phyloP scores from a whole-genome alignment of 2,888 invertebrate genomes.

The Dusona sp. region DNA sequence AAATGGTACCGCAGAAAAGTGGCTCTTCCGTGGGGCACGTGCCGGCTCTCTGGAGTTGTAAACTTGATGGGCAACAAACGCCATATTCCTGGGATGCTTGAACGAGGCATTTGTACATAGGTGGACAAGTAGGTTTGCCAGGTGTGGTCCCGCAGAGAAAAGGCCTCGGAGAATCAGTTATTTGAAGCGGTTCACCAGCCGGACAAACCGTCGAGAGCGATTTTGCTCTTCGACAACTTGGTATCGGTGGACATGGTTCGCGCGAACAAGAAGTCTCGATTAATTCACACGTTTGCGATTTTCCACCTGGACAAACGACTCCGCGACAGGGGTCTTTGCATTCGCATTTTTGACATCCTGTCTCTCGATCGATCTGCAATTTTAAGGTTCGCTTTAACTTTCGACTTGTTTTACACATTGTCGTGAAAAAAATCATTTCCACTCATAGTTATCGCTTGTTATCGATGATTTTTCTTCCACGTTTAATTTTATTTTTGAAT shows the following conservation, averaged over 20 bases:
- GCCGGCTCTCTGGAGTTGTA: conserved; percentile 92
- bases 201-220: conserved; percentile 91
- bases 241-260: conserved; percentile 93
- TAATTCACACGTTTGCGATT: conserved; percentile 89
- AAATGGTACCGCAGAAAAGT: conserved; percentile 87
- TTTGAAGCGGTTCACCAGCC: conserved; percentile 86
- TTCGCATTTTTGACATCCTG: conserved; percentile 92
- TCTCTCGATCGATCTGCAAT: conserved; percentile 79
- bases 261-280: conserved; percentile 92
- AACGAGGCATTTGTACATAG: conserved; percentile 92
- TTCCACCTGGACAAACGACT: conserved; percentile 90
- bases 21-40: conserved; percentile 88
- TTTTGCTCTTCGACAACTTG: conserved; percentile 93
- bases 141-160: conserved; percentile 93
- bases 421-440: too few relatives aligned
- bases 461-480: too few relatives aligned
- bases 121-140: conserved; percentile 94
- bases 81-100: conserved; percentile 94
- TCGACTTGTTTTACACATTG: too few relatives aligned
- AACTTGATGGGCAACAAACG: conserved; percentile 93
- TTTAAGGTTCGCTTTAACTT: too few relatives aligned
- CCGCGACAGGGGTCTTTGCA: conserved; percentile 93
- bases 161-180: conserved; percentile 89
- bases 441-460: too few relatives aligned
- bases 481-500: too few relatives aligned